Evolutionary conservation across 2,888 invertebrate genomes (phyloP), one percentile per base, ranked within the genome.

Genomic region (Cephus rjabovi): DNA sequence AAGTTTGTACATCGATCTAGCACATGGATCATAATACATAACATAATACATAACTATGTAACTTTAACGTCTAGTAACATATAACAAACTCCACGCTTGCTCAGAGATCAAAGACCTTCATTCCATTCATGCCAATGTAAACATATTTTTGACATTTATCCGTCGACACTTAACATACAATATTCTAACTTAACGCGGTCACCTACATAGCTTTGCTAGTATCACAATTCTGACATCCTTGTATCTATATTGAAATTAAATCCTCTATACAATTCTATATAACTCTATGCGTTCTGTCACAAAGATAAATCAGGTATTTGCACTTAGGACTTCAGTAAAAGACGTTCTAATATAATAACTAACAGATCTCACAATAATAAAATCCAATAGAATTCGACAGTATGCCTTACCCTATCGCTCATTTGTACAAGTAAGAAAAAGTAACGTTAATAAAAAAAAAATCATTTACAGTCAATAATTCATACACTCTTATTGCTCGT

Each of bases 221-320:
- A 91, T 91, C 91, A 90, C 90, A 91, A 88, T 89, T 89, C 86
- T 83, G 86, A 83, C 82, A 83, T 81, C 81, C 34, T 74, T 73
- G 73, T 74, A 69, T 73, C 70, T 76, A 35, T 35, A 74, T 74
- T 34, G 34, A 74, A 77, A 35, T 31, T 75, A 34, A 79, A 76
- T 76, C 79, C 77, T 74, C 75, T 79, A 73, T 40, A 76, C 69
- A 12, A 76, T 77, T 81, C 75, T 77, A 34, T 73, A 75, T 70
- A 80, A 80, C 77, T 34, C 76, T 81, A 77, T 81, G 82, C 79
- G 81, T 81, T 76, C 76, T 76, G 77, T 73, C 76, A 80, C 73
- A 56, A 23, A 56, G 56, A 56, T 56, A 56, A 56, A 56, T 56
- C 56, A 56, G 56, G 56, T 56, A 56, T 56, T 56, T 56, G 56